Evolutionary conservation across 2,888 invertebrate genomes (phyloP), one percentile per base, ranked within the genome.

Genomic region (Dermolepida albohirtum): DNA sequence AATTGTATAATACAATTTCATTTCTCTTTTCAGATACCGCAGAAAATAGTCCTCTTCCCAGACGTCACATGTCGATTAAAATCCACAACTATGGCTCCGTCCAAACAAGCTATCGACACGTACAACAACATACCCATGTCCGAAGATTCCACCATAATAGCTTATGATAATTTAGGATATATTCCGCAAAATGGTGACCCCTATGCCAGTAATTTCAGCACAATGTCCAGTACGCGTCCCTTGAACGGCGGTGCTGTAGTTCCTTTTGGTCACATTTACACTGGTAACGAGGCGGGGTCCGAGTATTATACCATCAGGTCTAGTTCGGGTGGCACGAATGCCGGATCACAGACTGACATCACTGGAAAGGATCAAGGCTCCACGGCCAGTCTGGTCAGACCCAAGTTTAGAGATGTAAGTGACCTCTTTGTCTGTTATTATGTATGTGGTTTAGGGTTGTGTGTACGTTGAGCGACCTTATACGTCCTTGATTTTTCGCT

Each of bases 381-480:
- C 14, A 81, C 79, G 4, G 77, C 76, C 8, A 81, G 78, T 71
- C 66, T 82, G 68, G 80, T 82, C 14, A 75, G 80, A 6, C 73
- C 80, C 2, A 82, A 80, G 76, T 73, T 80, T 64, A 77, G 76
- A 74, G 75, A 76, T 78, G 82, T 82, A 72, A 79, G 81, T 77
- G 54, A 43, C 49, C 59, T 62, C 47, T 39, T 34, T 29, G 47
- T 50, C 59, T 55, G 47, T 50, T 22, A 52, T 62, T 40, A 62
- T 52, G 52, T 67, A 62, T 52, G 52, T 67, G 55, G 50, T 34
- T 34, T 34, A 34, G 34, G 34, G 34, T 34, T 34, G n/a, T 62
- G 12, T 43, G 17, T 55, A 27, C 29, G 14, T 49, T 47, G 59
- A 8, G 7, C 47, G 59, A 62, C 59, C 59, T 62, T 39, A 39